Evolutionary conservation across 2,113 vertebrate genomes (phyloP).

Genomic region (Tachysurus vachellii): DNA sequence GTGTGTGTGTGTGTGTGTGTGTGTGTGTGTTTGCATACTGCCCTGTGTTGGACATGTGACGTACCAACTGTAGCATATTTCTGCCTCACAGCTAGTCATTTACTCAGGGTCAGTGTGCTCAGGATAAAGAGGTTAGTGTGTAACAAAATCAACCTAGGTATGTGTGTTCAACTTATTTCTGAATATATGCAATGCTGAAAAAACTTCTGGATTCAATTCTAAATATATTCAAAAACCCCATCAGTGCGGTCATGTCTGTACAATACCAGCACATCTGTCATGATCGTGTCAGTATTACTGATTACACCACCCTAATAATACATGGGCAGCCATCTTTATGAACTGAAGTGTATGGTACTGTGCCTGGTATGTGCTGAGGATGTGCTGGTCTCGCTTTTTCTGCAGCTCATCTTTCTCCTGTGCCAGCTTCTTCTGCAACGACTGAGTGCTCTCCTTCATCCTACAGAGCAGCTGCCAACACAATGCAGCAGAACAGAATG

Average conservation of each 20-base stretch:
- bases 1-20: neutral
- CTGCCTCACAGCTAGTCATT: no score
- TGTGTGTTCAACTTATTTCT: neutral
- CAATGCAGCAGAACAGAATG: neutral
- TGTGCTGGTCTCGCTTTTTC: constrained; percentile 54
- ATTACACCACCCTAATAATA: neutral
- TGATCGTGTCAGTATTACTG: neutral
- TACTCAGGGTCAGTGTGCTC: neutral
- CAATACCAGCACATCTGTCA: neutral
- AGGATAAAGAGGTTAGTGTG: neutral
- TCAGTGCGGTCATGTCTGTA: neutral
- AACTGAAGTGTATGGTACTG: constrained; percentile 17
- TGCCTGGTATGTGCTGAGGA: constrained; percentile 80
- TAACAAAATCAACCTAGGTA: neutral
- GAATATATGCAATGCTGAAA: neutral
- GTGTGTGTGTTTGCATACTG: neutral
- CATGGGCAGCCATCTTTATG: neutral
- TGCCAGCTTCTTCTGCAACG: constrained; percentile 78
- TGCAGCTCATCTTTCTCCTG: constrained; percentile 67
- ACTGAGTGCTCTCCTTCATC: constrained; percentile 86
- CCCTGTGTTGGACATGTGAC: no score
- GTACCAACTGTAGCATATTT: no score
- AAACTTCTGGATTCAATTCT: neutral
- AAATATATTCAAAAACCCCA: neutral
- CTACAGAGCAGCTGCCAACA: constrained; percentile 82